Conservation (phyloP, 2,797 vertebrate species). For the Enteromius fasciolatus region DNA sequence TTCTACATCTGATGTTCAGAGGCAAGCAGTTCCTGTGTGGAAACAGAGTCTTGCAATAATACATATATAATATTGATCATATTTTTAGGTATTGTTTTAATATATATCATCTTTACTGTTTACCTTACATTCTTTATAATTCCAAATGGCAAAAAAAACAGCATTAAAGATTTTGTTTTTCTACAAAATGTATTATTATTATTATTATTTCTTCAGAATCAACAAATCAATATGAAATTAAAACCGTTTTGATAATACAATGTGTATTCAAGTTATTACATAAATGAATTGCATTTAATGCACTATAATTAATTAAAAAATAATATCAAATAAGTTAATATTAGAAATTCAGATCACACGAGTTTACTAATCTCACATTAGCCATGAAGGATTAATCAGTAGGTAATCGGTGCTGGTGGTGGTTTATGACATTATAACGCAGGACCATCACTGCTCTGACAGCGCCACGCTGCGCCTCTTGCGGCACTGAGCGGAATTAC, state of each 20-base stretch:
- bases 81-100: background rate
- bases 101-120: background rate
- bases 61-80: background rate
- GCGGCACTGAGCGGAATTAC: background rate
- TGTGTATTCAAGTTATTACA: background rate
- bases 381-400: background rate
- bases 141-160: background rate
- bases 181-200: background rate
- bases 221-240: background rate
- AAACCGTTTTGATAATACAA: background rate
- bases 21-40: background rate
- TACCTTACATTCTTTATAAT: background rate
- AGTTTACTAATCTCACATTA: background rate
- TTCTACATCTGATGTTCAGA: background rate
- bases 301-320: background rate
- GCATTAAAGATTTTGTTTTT: background rate
- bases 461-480: constrained; percentile 23
- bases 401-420: background rate
- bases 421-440: background rate
- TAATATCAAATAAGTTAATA: too few relatives aligned
- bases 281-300: background rate
- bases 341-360: background rate
- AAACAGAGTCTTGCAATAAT: background rate
- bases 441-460: background rate
- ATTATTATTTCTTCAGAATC: background rate